Evolutionary conservation across 2,888 invertebrate species (phyloP).

Genomic region (Brachypalpus laphriformis): DNA sequence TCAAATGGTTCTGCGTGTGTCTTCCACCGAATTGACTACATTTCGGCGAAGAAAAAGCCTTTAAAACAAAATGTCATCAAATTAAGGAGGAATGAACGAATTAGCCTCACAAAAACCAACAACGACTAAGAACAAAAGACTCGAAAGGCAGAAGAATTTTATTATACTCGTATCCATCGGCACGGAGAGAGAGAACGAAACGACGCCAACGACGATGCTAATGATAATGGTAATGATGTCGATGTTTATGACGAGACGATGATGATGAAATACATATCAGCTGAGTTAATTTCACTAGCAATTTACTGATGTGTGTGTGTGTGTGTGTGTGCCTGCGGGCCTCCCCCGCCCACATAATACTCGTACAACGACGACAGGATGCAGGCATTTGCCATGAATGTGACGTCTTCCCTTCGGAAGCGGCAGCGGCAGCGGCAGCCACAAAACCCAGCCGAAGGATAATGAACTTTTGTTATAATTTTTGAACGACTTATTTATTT

Average conservation of each 20-base stretch:
- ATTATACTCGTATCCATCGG: conserved; percentile 29
- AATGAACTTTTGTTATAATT: conserved; percentile 62
- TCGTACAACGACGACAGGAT: conserved; percentile 14
- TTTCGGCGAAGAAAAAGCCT: not conserved
- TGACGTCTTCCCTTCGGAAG: conserved; percentile 1
- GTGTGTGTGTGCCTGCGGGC: conserved; percentile 26
- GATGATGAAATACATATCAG: conserved; percentile 55
- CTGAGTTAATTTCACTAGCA: conserved; percentile 66
- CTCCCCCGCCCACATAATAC: not conserved
- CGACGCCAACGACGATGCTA: conserved; percentile 42
- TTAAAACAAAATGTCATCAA: conserved; percentile 7
- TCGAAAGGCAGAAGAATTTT: not conserved
- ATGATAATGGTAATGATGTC: conserved; percentile 56
- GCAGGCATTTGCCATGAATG: conserved; percentile 23
- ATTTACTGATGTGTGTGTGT: conserved; percentile 51
- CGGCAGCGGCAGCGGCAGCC: not conserved
- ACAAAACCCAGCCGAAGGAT: conserved; percentile 42
- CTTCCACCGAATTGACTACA: not conserved
- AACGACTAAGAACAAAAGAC: conserved; percentile 1
- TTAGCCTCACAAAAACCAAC: conserved; percentile 12
- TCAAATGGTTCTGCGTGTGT: not conserved
- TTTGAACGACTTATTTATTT: conserved; percentile 27
- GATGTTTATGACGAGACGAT: conserved; percentile 41
- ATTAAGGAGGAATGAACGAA: conserved; percentile 31
- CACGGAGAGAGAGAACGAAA: not conserved